These are phyloP conservation scores for Halesus radiatus DNA, from an alignment of 1,140 invertebrate genomes.

Conservation along the genomic window DNA sequence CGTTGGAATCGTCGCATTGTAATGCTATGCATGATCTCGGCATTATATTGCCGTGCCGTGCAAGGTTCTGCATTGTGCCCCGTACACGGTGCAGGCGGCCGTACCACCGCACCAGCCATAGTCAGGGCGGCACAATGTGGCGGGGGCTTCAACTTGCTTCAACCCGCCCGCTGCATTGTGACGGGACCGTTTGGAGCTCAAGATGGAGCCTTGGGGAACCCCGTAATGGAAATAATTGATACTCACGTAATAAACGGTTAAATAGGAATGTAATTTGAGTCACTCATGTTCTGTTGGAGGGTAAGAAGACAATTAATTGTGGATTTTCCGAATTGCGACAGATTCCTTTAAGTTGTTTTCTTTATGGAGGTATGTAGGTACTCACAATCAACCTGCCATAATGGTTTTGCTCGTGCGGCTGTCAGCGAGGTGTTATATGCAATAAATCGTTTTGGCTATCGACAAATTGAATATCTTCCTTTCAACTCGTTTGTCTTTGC, in stretches of 20 bases:
- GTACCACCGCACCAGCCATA: not conserved
- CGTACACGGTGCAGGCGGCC: constrained; percentile 6
- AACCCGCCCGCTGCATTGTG: not conserved
- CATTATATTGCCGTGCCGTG: constrained; percentile 7
- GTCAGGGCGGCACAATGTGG: constrained; percentile 15
- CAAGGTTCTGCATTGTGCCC: constrained; percentile 17
- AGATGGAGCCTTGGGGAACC: not conserved
- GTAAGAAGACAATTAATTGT: too few species aligned
- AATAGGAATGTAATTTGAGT: too few species aligned
- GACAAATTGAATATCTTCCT: too few species aligned
- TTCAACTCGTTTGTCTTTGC: too few species aligned
- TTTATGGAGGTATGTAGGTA: too few species aligned
- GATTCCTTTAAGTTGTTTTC: too few species aligned
- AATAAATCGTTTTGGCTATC: too few species aligned
- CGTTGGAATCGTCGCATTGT: constrained; percentile 10
- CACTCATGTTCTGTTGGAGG: not conserved
- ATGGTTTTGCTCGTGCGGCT: too few species aligned
- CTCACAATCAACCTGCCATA: too few species aligned
- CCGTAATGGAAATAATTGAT: not conserved
- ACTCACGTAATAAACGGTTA: too few species aligned
- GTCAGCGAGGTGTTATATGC: too few species aligned
- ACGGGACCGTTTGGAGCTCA: not conserved
- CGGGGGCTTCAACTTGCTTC: constrained; percentile 2
- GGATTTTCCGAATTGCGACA: too few species aligned
- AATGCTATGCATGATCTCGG: constrained; percentile 18